Conservation (phyloP, 2,888 invertebrate species). For the Tinea trinotella region DNA sequence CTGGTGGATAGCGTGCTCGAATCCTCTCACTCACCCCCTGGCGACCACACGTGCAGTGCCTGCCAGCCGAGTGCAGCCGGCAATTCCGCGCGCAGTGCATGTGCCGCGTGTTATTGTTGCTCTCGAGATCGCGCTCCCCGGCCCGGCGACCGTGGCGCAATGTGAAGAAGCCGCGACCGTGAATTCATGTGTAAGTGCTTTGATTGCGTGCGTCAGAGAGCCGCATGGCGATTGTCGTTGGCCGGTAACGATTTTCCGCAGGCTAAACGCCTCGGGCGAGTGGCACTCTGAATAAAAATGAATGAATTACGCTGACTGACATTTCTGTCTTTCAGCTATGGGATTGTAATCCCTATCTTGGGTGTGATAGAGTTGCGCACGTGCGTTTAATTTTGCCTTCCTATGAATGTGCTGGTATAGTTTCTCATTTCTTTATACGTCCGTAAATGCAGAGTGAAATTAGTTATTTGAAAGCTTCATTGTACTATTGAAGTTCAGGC, state of each 20-base stretch:
- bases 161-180: constrained; percentile 63
- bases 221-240: constrained; percentile 45
- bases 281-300: constrained; percentile 48
- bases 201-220: constrained; percentile 41
- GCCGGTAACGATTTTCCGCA: constrained; percentile 50
- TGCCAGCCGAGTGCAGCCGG: constrained; percentile 55
- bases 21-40: constrained; percentile 23
- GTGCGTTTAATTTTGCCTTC: constrained; percentile 46
- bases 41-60: constrained; percentile 41
- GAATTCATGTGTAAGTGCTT: constrained; percentile 68
- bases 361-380: constrained; percentile 48
- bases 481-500: background rate
- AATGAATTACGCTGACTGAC: constrained; percentile 42
- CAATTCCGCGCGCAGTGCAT: constrained; percentile 50
- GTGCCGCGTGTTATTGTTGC: constrained; percentile 23
- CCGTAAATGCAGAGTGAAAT: constrained; percentile 5
- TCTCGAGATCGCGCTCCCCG: constrained; percentile 52
- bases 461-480: constrained; percentile 8
- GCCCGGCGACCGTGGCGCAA: constrained; percentile 78
- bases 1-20: constrained; percentile 29
- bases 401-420: constrained; percentile 38
- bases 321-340: background rate
- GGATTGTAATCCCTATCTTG: background rate
- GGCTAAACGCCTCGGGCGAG: constrained; percentile 36
- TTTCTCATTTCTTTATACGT: constrained; percentile 29